Evolutionary conservation across 2,888 invertebrate species (phyloP).

Genomic region (Ennomos fuscantarius): DNA sequence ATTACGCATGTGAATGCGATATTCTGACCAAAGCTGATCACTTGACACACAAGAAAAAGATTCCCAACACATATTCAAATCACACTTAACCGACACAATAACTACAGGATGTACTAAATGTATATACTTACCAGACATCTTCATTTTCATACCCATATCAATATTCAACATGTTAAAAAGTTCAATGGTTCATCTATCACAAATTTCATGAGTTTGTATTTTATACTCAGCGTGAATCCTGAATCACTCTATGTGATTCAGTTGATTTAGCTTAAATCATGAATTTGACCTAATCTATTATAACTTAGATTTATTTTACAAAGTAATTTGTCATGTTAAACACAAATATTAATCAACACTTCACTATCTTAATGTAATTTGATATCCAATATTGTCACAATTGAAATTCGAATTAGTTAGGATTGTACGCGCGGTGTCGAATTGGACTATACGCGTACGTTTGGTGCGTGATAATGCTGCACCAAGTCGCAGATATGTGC

Average conservation of each 20-base stretch:
- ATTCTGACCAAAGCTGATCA: too few species aligned
- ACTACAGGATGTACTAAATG: background rate
- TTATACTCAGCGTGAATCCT: too few species aligned
- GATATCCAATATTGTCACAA: slow-evolving; percentile 13
- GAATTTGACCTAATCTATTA: too few species aligned
- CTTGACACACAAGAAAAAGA: too few species aligned
- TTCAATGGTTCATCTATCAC: slow-evolving; percentile 25
- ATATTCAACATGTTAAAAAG: slow-evolving; percentile 58
- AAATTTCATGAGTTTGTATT: too few species aligned
- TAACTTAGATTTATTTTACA: too few species aligned
- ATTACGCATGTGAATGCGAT: too few species aligned
- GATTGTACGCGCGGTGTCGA: slow-evolving; percentile 39
- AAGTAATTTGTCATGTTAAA: background rate
- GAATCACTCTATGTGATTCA: too few species aligned
- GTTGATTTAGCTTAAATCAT: too few species aligned
- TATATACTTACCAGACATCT: slow-evolving; percentile 78
- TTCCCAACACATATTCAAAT: too few species aligned
- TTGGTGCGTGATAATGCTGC: slow-evolving; percentile 56
- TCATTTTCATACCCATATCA: slow-evolving; percentile 69
- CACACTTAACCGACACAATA: too few species aligned
- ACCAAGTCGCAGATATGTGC: slow-evolving; percentile 61
- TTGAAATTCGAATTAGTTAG: background rate
- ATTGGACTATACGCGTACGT: slow-evolving; percentile 50
- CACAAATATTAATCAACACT: slow-evolving; percentile 14
- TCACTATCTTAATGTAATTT: slow-evolving; percentile 17